Evolutionary conservation across 2,888 invertebrate genomes (phyloP).

Genomic region (Standfussiana lucernea): DNA sequence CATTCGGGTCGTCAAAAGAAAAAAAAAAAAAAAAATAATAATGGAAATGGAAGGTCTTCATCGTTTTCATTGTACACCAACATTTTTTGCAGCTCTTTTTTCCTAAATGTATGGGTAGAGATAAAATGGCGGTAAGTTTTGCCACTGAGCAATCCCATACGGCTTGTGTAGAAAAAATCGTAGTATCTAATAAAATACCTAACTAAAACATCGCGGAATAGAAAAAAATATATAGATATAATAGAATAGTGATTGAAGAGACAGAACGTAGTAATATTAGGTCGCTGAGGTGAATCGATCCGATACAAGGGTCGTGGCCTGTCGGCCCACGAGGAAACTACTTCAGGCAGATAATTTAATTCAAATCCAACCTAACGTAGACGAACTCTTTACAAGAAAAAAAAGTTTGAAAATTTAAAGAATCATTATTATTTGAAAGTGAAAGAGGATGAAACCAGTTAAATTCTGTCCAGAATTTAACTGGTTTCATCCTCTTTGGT

Average conservation of each 20-base stretch:
- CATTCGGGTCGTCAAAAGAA: too few relatives aligned
- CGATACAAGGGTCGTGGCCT: constrained; percentile 41
- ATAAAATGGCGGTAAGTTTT: not conserved
- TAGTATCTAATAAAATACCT: not conserved
- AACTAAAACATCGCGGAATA: not conserved
- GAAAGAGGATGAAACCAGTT: too few relatives aligned
- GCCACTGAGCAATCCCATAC: not conserved
- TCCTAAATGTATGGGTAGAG: not conserved
- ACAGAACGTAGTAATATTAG: constrained; percentile 33
- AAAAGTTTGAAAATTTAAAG: too few relatives aligned
- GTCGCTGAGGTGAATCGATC: constrained; percentile 43
- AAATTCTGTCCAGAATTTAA: too few relatives aligned
- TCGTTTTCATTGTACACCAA: not conserved
- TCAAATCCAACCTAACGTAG: not conserved
- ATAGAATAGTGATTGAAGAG: not conserved
- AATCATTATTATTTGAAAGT: too few relatives aligned
- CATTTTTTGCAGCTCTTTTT: not conserved
- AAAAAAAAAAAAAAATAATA: too few relatives aligned
- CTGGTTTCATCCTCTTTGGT: not conserved
- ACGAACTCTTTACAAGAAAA: not conserved
- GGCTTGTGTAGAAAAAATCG: not conserved
- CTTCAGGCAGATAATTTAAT: constrained; percentile 17
- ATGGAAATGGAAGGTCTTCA: too few relatives aligned
- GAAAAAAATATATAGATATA: constrained; percentile 1
- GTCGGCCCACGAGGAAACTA: constrained; percentile 34